These are phyloP conservation scores for Temnothorax ravouxi DNA, from an alignment of 2,888 invertebrate species.

Conservation along the genomic window DNA sequence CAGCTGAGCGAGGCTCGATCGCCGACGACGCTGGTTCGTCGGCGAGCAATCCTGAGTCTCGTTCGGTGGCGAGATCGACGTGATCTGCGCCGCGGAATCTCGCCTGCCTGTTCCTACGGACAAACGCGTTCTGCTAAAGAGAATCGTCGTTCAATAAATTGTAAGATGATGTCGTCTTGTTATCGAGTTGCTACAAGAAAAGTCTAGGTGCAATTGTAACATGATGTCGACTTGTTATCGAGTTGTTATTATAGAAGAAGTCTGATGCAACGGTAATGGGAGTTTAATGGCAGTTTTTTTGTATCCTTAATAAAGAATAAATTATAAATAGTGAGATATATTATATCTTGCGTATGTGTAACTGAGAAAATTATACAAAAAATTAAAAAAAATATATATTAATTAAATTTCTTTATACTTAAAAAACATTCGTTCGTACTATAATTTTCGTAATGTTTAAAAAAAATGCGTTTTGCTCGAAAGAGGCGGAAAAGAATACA, in stretches of 20 bases:
- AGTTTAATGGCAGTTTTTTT: conserved; percentile 10
- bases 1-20: conserved; percentile 95
- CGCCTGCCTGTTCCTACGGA: conserved; percentile 89
- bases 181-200: background rate
- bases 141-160: background rate
- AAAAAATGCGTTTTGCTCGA: background rate
- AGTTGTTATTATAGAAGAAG: background rate
- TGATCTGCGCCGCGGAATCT: conserved; percentile 97
- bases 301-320: background rate
- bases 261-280: background rate
- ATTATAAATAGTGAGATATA: background rate
- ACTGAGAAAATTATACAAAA: background rate
- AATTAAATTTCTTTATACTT: background rate
- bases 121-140: background rate
- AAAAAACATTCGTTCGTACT: background rate
- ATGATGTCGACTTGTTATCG: background rate
- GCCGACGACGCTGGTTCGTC: conserved; percentile 91
- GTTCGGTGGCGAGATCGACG: conserved; percentile 92
- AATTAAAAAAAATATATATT: background rate
- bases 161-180: background rate
- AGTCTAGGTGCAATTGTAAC: background rate
- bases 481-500: background rate
- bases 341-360: background rate
- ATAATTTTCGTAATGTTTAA: background rate
- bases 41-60: conserved; percentile 91